Evolutionary conservation across 2,797 vertebrate genomes (phyloP), one percentile per base, ranked within the genome.

Genomic region (Spinus olivaceus): DNA sequence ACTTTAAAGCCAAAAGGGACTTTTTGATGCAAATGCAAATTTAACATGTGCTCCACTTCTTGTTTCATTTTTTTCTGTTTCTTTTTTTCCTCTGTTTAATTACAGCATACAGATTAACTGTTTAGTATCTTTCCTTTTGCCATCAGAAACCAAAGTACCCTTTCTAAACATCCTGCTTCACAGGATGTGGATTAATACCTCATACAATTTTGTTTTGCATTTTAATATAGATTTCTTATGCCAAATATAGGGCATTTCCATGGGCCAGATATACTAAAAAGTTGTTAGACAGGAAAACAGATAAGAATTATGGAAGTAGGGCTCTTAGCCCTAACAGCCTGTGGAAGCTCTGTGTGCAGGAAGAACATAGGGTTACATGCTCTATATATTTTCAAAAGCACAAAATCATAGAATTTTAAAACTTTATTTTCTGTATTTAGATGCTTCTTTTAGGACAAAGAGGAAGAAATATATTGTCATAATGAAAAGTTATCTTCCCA

Each of bases 391-490:
- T 92, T 65, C 81, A 65, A 57, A 97, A 81, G 33, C 51, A 85
- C 80, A 37, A 64, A 91, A 41, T 9, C 22, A 2, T 81, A 88
- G 56, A 33, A 65, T 19, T 94, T 81, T 10, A 32, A 25, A 37
- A 30, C 18, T 61, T 80, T 73, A 35, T 83, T 93, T 74, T 87
- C 51, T 94, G 7, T 69, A 65, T 66, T 94, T 86, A 94, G 61
- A 82, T 83, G 81, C n/a, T 94, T 32, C 63, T 77, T 92, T 92
- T 84, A 76, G 54, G 44, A 47, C 95, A 94, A 97, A 94, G 69
- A 90, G 8, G 37, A 63, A 81, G 16, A 96, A 94, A 77, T 74
- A 51, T 23, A 56, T 76, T 56, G 24, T 90, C 50, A 84, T 73
- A 23, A 79, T 93, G 46, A 83, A 77, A 78, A 95, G 30, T 41